phyloP scores from a whole-genome alignment of 2,888 invertebrate species.

The Stenurella melanura region DNA sequence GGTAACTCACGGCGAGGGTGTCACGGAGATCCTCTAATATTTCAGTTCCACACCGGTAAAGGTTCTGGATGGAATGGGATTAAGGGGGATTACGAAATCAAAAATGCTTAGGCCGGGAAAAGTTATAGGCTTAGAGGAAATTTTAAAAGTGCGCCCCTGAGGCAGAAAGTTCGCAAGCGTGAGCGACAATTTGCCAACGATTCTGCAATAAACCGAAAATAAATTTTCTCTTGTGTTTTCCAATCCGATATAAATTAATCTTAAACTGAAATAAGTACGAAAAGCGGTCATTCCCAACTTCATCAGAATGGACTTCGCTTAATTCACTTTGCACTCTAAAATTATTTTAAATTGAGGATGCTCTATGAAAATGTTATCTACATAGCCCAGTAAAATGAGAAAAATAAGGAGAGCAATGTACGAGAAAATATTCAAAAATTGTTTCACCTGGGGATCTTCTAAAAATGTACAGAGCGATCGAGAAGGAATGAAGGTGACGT shows the following conservation, averaged over 20 bases:
- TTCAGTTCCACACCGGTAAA: conserved; percentile 43
- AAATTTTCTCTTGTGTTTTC: conserved; percentile 15
- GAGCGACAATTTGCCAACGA: conserved; percentile 14
- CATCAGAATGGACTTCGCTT: too few species aligned
- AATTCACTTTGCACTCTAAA: too few species aligned
- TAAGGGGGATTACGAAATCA: conserved; percentile 32
- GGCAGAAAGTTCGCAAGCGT: conserved; percentile 17
- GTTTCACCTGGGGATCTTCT: too few species aligned
- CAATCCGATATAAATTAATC: not conserved
- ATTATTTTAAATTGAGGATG: too few species aligned
- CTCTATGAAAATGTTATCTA: too few species aligned
- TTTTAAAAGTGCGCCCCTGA: conserved; percentile 22
- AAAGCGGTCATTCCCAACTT: too few species aligned
- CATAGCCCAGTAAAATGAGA: too few species aligned
- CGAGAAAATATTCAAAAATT: too few species aligned
- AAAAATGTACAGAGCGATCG: too few species aligned
- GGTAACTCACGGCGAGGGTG: conserved; percentile 35
- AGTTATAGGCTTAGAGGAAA: conserved; percentile 21
- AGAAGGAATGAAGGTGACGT: too few species aligned
- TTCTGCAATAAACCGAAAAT: conserved; percentile 9
- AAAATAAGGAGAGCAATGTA: too few species aligned
- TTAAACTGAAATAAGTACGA: not conserved
- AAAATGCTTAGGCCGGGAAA: conserved; percentile 27
- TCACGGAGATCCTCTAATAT: conserved; percentile 41
- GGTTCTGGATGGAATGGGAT: conserved; percentile 33